These are phyloP conservation scores for Euphydryas editha DNA, from an alignment of 2,888 invertebrate genomes.

Conservation along the genomic window DNA sequence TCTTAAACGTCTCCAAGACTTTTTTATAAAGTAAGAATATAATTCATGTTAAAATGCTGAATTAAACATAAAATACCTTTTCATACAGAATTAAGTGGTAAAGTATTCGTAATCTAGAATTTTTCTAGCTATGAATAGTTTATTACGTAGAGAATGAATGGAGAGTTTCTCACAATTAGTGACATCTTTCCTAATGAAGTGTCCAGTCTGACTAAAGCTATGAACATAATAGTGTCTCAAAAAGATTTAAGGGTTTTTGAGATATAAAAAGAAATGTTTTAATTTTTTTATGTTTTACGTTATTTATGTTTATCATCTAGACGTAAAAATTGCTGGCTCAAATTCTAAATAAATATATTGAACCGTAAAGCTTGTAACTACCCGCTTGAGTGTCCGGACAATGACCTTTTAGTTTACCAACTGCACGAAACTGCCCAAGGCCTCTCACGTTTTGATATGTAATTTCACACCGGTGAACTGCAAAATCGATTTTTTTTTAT, in stretches of 20 bases:
- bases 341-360: too few species aligned
- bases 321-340: too few species aligned
- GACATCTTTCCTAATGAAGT: constrained; percentile 26
- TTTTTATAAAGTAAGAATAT: too few species aligned
- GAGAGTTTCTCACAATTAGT: constrained; percentile 21
- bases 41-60: too few species aligned
- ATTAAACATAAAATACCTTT: not conserved
- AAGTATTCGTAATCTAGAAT: constrained; percentile 15
- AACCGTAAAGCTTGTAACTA: too few species aligned
- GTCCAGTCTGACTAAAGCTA: constrained; percentile 23
- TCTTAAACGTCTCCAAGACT: too few species aligned
- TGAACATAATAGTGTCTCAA: constrained; percentile 19
- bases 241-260: constrained; percentile 3
- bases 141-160: constrained; percentile 13
- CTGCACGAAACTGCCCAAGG: too few species aligned
- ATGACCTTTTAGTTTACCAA: too few species aligned
- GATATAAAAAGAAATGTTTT: not conserved
- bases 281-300: not conserved
- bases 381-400: too few species aligned
- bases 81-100: constrained; percentile 2
- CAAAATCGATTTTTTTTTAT: too few species aligned
- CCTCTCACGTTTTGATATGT: too few species aligned
- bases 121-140: constrained; percentile 12
- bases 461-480: too few species aligned
- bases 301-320: not conserved